Evolutionary conservation across 2,888 invertebrate genomes (phyloP), one percentile per base, ranked within the genome.

Genomic region (Orthosia gracilis): DNA sequence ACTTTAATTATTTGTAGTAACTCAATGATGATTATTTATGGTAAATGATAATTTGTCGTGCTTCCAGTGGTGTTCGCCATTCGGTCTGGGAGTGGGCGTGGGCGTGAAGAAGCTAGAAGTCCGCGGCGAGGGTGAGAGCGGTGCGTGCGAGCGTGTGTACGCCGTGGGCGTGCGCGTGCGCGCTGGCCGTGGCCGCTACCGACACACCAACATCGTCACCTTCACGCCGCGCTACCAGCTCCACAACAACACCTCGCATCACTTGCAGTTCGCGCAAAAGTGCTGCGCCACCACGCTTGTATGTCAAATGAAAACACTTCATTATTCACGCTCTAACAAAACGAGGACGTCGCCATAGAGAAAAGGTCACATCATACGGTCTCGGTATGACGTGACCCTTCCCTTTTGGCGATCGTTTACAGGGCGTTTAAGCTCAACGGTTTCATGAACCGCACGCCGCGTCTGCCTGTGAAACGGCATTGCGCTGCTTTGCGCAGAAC

Each of bases 151-250:
- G 97, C 98, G 79, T 84, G 98, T 98, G 75, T 98, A 98, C 94
- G 97, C 98, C 73, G 98, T 99, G 89, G 99, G 99, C 75, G 98
- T 99, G 83, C 98, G 98, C 90, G 98, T 99, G 69, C 97, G 98
- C 74, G 97, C 97, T 61, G 99, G 99, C 0, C 97, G 98, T 87
- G 99, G 99, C 55, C 97, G 98, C 87, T 99, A 99, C 96, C 97
- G 98, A 13, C 98, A 98, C 90, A 99, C 99, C 49, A 98, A 98
- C 91, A 98, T 99, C 87, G 98, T 99, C 50, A 99, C 99, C 9
- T 97, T 99, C 87, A 98, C 99, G 21, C 99, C 99, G 54, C 97
- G 99, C 84, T 99, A 98, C 96, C 98, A 99, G 94, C 96, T 99
- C 74, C 98, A 99, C 95, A 99, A 99, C 96, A 98, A 98, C 92